phyloP scores from a whole-genome alignment of 2,888 invertebrate species.

The Nezara viridula region DNA sequence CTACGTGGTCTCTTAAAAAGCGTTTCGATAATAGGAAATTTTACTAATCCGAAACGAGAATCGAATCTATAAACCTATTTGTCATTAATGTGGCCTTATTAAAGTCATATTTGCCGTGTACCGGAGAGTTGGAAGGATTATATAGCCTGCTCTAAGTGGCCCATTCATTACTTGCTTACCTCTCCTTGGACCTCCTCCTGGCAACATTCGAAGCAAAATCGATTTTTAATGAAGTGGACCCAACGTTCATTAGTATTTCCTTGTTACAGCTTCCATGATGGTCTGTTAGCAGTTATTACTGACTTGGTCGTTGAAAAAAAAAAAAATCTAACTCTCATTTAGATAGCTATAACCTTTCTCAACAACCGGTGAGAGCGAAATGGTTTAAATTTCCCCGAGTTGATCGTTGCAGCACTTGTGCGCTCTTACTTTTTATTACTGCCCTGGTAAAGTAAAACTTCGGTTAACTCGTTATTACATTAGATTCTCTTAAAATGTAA shows the following conservation, averaged over 20 bases:
- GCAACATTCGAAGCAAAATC: conserved; percentile 11
- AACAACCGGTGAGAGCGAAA: no score
- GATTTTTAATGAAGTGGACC: conserved; percentile 57
- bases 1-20: no score
- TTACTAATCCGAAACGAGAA: background rate
- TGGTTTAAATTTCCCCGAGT: no score
- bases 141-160: background rate
- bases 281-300: background rate
- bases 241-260: conserved; percentile 41
- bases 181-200: conserved; percentile 19
- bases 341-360: no score
- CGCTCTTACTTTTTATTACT: no score
- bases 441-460: no score
- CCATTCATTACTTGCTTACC: conserved; percentile 52
- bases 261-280: background rate
- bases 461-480: no score
- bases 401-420: no score
- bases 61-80: background rate
- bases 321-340: background rate
- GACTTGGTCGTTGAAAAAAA: background rate
- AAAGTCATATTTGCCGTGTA: conserved; percentile 42
- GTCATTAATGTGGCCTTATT: conserved; percentile 47
- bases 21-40: background rate
- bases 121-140: background rate
- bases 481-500: no score